Evolutionary conservation across 92 coral and sea anemone species (phyloP), one percentile per base, ranked within the genome.

Genomic region (Actinernus sp.): DNA sequence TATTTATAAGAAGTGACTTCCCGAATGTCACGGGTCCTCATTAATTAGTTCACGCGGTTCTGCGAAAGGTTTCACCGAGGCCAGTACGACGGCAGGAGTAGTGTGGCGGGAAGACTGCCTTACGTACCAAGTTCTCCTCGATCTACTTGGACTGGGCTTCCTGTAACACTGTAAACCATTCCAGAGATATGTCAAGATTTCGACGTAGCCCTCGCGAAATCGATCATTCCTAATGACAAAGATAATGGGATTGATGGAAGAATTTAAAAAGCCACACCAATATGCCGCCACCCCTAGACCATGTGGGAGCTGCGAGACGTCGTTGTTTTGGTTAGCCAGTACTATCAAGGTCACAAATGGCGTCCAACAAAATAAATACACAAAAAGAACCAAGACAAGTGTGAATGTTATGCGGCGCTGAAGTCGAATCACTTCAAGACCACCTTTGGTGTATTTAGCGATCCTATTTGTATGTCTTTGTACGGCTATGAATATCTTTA

Each of bases 221-320:
- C 88, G 83, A 67, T 90, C 89, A 44, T 90, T 90, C 55, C 97
- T 68, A 52, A 90, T 86, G 24, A 81, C 82, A 44, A 85, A 90
- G 49, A 90, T 90, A 5, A 90, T 65, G 0, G 97, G 97, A 61
- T 90, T 86, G 13, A 88, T 27, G 4, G 92, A 85, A 4, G 97
- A 90, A 30, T 90, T 90, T 38, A 81, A 86, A 27, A 81, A 90
- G 0, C 97, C 97, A 31, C 97, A 86, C 97, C 97, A 90, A 31
- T 90, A 90, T 0, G 97, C 97, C 2, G 97, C 97, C 0, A 90
- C 92, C 0, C 97, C 97, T 38, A 90, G 79, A 6, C 97, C 97
- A 53, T 88, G 53, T 0, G 97, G 97, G 18, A 90, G 66, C 5
- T 86, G 57, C 14, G 53, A 52, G 0, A 90, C 92, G 24, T 74